These are phyloP conservation scores for Trissoscelio sp. DNA, from an alignment of 2,888 invertebrate genomes.

Conservation along the genomic window DNA sequence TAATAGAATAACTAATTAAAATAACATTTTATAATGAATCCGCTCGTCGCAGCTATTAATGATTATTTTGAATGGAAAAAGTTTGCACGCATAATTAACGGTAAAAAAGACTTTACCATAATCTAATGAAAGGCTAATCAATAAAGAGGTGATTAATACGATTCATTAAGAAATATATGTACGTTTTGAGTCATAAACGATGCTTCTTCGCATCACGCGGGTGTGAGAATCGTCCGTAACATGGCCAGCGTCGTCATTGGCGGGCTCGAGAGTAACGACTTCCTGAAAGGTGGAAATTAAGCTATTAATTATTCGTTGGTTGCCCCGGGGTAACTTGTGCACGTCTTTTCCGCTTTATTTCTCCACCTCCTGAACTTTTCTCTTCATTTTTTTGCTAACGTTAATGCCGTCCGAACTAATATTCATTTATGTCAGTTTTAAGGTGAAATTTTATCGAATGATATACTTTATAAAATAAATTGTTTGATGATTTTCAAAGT, in stretches of 20 bases:
- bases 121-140: slow-evolving; percentile 19
- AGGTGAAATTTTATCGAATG: slow-evolving; percentile 10
- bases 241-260: slow-evolving; percentile 72
- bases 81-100: slow-evolving; percentile 7
- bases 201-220: slow-evolving; percentile 61
- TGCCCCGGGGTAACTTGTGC: slow-evolving; percentile 33
- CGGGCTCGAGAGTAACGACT: slow-evolving; percentile 75
- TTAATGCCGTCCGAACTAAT: slow-evolving; percentile 14
- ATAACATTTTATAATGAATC: background rate
- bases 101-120: background rate
- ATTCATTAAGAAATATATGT: slow-evolving; percentile 19
- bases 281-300: slow-evolving; percentile 81
- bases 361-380: slow-evolving; percentile 39
- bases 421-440: slow-evolving; percentile 30
- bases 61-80: background rate
- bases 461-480: background rate
- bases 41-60: background rate
- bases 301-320: slow-evolving; percentile 79
- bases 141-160: slow-evolving; percentile 4
- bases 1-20: slow-evolving; percentile 14
- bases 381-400: slow-evolving; percentile 20
- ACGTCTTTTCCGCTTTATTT: slow-evolving; percentile 45
- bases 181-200: slow-evolving; percentile 30
- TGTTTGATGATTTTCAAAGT: background rate
- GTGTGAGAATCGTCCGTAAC: slow-evolving; percentile 70